Evolutionary conservation across 2,888 invertebrate genomes (phyloP), one percentile per base, ranked within the genome.

Genomic region (Muschampia plurimacula): DNA sequence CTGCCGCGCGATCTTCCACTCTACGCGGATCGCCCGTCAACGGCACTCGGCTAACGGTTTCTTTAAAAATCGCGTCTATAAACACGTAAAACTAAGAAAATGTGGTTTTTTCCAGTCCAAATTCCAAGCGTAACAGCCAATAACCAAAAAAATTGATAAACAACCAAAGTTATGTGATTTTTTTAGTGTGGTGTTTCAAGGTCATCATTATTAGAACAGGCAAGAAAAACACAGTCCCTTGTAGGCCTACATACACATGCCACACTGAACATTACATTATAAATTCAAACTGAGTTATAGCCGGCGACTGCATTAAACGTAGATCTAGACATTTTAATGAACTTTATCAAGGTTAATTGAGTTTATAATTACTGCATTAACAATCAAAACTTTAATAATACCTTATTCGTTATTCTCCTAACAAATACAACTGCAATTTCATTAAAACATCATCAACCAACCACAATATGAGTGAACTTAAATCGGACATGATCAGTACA

Each of bases 11-110:
- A 6, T 55, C 41, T 28, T 44, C 32, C 63, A 68, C 64, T 63
- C 67, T 67, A 72, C 49, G 49, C 72, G 41, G 36, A 7, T 32
- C 59, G 67, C 39, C 82, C 86, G 70, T 83, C 78, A 82, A 86
- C 75, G 83, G 77, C 81, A 79, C 77, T 77, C 81, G 64, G 59
- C 36, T 67, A 66, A 65, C 68, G 46, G 60, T 66, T 59, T 59
- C 6, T 41, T 28, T 55, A 15, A 55, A 60, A 71, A 71, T 59
- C 65, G 65, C 62, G 70, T 52, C 36, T 59, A 49, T 8, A 49
- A 57, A 66, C 22, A 71, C 71, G 66, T 71, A 39, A 59, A 66
- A 65, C 32, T 44, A 65, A 57, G 15, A 55, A 36, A 64, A 46
- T 57, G 55, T 69, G 69, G n/a, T 69, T 44, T 55, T 3, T 6